Conservation (phyloP, 2,113 vertebrate species). For the Xyrauchen texanus region DNA sequence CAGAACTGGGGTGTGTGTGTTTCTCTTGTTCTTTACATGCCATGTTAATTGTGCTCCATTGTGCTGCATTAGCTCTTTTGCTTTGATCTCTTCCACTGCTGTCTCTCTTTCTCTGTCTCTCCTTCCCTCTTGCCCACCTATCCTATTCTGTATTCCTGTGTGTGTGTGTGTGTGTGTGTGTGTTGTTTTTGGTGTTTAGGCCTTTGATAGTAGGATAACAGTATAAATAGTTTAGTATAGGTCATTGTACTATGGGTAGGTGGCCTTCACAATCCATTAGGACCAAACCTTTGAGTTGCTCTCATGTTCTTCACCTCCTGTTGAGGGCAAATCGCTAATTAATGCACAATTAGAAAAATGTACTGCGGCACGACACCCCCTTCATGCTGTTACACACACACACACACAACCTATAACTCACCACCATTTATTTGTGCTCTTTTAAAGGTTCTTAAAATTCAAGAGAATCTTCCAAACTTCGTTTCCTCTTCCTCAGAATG, state of each 20-base stretch:
- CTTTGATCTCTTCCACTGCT: conserved; percentile 73
- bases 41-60: conserved; percentile 82
- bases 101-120: neutral
- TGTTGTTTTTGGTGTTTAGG: conserved; percentile 70
- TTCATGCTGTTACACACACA: conserved; percentile 12
- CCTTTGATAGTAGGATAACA: conserved; percentile 84
- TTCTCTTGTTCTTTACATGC: conserved; percentile 69
- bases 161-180: neutral
- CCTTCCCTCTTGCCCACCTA: conserved; percentile 55
- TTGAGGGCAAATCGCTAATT: conserved; percentile 90
- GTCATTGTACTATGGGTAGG: conserved; percentile 68
- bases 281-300: conserved; percentile 85
- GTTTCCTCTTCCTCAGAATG: no score
- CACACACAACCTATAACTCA: neutral
- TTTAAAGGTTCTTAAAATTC: no score
- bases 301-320: conserved; percentile 83
- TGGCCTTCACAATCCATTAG: conserved; percentile 88
- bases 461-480: no score
- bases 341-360: conserved; percentile 82
- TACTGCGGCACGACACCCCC: neutral
- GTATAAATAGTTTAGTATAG: conserved; percentile 90
- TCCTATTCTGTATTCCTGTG: neutral
- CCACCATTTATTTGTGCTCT: neutral
- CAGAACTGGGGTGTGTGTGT: conserved; percentile 22
- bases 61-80: conserved; percentile 77